Base-by-base conservation (phyloP, 2,797 vertebrate species). In the Chelon labrosus region DNA sequence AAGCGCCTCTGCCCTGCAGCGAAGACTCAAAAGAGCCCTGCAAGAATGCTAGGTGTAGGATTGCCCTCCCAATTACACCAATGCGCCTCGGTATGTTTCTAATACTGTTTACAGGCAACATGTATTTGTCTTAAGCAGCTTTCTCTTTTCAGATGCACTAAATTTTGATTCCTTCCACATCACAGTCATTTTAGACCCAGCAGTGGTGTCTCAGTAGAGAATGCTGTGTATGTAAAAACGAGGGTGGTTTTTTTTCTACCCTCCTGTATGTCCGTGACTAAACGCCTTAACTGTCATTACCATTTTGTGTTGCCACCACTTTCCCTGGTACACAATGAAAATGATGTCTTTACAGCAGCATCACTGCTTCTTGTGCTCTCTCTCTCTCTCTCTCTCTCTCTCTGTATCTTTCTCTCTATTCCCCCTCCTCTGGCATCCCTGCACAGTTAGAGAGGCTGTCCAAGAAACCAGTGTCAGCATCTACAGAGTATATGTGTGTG, bases 221-320 rank as follows among this genome's bases (percentile, higher is more conserved):
- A 74, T 74, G 57, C 62, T 51, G 44, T 4, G 46, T 54, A 52
- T 82, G 75, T 87, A 81, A 86, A 82, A 78, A 82, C 70, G 51
- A 73, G 51, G 58, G 12, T 39, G 8, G 27, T 66, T 68, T 52
- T 66, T 47, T 66, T 58, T 58, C 52, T 22, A 86, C 51, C 73
- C 80, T 77, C 70, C 81, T 85, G 77, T 76, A 64, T 85, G 71
- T 75, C 80, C 17, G 56, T 90, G 85, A 90, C 88, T 89, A 86
- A 90, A 86, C 52, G 67, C 81, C 78, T 90, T 89, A 88, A 85
- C 88, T 85, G 88, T 89, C 87, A 89, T 89, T 89, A 91, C 83
- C 79, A 83, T 89, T 90, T 89, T 89, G 71, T 82, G 82, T 80
- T 82, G 84, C 88, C 82, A 79, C 83, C 85, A 82, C 85, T 84